These are phyloP conservation scores for Drosophila repleta DNA, from an alignment of 1,140 invertebrate genomes.

Conservation along the genomic window DNA sequence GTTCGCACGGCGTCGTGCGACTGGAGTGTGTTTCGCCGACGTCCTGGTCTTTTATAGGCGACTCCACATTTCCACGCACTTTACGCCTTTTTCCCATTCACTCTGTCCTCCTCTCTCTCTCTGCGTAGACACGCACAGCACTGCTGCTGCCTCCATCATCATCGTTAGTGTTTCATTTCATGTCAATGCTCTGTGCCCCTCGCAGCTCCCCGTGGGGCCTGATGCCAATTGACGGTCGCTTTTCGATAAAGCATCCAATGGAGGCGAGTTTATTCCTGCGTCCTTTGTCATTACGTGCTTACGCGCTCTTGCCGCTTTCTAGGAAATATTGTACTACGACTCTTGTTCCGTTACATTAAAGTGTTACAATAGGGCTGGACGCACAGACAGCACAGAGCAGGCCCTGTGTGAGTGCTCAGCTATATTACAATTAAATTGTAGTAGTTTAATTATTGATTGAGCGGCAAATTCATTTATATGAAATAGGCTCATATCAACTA, in stretches of 20 bases:
- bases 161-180: slow-evolving; percentile 52
- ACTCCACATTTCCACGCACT: slow-evolving; percentile 40
- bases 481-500: no score
- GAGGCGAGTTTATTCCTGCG: slow-evolving; percentile 33
- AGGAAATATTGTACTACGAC: slow-evolving; percentile 62
- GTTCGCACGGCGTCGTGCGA: slow-evolving; percentile 49
- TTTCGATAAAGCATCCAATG: slow-evolving; percentile 49
- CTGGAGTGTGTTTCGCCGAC: slow-evolving; percentile 54
- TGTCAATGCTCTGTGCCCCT: slow-evolving; percentile 23
- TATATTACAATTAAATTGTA: not conserved
- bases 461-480: not conserved
- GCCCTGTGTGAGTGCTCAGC: not conserved
- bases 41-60: slow-evolving; percentile 70
- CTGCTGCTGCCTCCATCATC: slow-evolving; percentile 25
- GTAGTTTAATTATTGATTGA: not conserved
- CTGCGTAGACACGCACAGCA: slow-evolving; percentile 8
- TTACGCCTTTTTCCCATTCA: slow-evolving; percentile 50
- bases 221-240: slow-evolving; percentile 43
- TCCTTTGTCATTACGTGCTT: slow-evolving; percentile 32
- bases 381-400: not conserved
- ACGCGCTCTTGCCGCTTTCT: slow-evolving; percentile 47
- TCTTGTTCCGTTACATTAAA: slow-evolving; percentile 25
- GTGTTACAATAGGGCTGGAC: slow-evolving; percentile 29
- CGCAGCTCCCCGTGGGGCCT: not conserved
- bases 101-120: not conserved